Percentiles rank a stretch among this genome's conserved stretches.
Evolutionary conservation across 2,888 invertebrate genomes (phyloP).

Genomic region (Acleris sparsana): DNA sequence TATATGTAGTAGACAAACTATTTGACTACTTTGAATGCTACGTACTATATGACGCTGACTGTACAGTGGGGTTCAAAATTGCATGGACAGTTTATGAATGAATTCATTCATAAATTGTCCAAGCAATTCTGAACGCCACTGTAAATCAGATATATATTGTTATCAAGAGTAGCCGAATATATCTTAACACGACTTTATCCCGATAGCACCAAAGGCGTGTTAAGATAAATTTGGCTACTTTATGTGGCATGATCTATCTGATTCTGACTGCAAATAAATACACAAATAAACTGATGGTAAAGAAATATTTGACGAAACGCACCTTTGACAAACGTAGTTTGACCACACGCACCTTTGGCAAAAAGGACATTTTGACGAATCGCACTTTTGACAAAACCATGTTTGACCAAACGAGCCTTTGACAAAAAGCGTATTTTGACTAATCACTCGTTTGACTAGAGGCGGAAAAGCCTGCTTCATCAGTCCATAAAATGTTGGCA

Average conservation of each 20-base stretch:
- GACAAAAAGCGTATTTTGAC: background rate
- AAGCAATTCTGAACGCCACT: no score
- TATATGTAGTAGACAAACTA: background rate
- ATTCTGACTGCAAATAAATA: background rate
- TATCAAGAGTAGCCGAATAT: background rate
- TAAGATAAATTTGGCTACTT: conserved; percentile 8
- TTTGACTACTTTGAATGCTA: background rate
- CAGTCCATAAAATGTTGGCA: no score
- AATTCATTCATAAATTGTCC: no score
- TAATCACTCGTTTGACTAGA: no score
- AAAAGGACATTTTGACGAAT: conserved; percentile 7
- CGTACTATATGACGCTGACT: conserved; percentile 13
- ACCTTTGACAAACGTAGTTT: conserved; percentile 7
- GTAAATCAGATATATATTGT: no score
- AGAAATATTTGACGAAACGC: conserved; percentile 1
- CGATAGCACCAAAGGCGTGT: conserved; percentile 7
- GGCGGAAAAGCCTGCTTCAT: no score
- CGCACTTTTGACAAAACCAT: conserved; percentile 7
- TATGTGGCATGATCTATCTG: background rate
- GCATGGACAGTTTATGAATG: no score
- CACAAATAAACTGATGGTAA: background rate
- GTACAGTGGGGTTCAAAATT: background rate
- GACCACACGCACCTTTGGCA: background rate
- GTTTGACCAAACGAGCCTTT: conserved; percentile 8
- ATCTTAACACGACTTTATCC: conserved; percentile 7